Evolutionary conservation across 2,113 vertebrate genomes (phyloP), one percentile per base, ranked within the genome.

Genomic region (Pampusana beccarii): DNA sequence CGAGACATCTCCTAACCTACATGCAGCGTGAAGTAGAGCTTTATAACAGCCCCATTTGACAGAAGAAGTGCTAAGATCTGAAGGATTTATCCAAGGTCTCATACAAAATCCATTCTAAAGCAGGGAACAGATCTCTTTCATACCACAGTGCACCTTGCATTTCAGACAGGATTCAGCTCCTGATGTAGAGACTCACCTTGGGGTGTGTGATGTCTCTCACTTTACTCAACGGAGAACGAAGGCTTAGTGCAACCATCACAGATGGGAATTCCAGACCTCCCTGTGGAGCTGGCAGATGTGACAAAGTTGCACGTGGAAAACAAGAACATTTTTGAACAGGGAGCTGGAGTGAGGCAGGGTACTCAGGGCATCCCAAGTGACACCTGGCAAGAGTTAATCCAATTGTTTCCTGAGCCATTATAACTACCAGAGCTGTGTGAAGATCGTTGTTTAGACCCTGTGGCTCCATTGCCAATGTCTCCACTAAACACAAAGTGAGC

Each of bases 151-250:
- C 2, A 13, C 38, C 65, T 61, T 54, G 51, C 33, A 61, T 57
- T 89, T 80, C 77, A 72, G 69, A n/a, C 46, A 77, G 69, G 69
- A 65, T 66, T 89, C 64, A 78, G 17, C 73, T 86, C 53, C 31
- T 56, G 1, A 15, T 60, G 24, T 4, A 79, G 61, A 82, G 33
- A 34, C 18, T 83, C 33, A 38, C 26, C 46, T 53, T 12, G 6
- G 46, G 40, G 8, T 61, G 31, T 42, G 44, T 4, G 23, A 53
- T 57, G 26, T 29, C 71, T 88, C 34, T 71, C 56, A 34, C 10
- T 85, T 70, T 51, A 65, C 53, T 53, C 67, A 62, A 9, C 9
- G 23, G 31, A 78, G 20, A 71, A 61, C 42, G 50, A 77, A 80
- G 44, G 12, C 16, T 83, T 42, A 50, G 36, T 62, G 36, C 15